Conservation (phyloP, 2,888 invertebrate species). For the Ochropleura plecta region DNA sequence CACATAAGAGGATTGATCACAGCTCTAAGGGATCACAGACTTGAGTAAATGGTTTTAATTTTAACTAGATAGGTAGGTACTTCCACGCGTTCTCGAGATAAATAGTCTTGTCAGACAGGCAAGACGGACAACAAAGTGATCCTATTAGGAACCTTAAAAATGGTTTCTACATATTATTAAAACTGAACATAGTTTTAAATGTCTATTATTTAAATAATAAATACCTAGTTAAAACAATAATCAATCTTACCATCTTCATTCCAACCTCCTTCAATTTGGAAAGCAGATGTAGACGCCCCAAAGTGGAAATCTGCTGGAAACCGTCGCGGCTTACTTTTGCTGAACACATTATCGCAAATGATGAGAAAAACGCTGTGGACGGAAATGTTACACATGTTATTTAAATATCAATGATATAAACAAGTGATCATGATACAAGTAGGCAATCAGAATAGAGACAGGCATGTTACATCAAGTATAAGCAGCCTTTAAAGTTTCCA, state of each 20-base stretch:
- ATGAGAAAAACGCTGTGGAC: conserved; percentile 65
- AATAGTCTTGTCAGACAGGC: too few relatives aligned
- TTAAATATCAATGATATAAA: background rate
- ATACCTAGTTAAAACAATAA: background rate
- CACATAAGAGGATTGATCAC: too few relatives aligned
- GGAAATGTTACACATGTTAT: conserved; percentile 26
- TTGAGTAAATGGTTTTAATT: too few relatives aligned
- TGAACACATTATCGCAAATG: conserved; percentile 49
- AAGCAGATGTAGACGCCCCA: conserved; percentile 87
- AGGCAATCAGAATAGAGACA: background rate
- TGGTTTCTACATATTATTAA: background rate
- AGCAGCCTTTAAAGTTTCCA: background rate
- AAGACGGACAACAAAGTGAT: too few relatives aligned
- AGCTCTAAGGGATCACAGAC: too few relatives aligned
- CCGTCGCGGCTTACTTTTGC: conserved; percentile 69
- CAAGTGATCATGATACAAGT: background rate
- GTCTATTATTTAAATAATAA: background rate
- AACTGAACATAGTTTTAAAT: background rate
- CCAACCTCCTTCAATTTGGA: conserved; percentile 91
- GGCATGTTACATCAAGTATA: background rate
- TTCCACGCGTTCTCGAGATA: too few relatives aligned
- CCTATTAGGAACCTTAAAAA: background rate
- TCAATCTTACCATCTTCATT: conserved; percentile 85
- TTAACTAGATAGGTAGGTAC: too few relatives aligned
- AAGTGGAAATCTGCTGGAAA: conserved; percentile 80